Percentiles rank a stretch among this genome's conserved stretches.
Evolutionary conservation across 2,113 vertebrate genomes (phyloP).

Genomic region (Phoxinus phoxinus): DNA sequence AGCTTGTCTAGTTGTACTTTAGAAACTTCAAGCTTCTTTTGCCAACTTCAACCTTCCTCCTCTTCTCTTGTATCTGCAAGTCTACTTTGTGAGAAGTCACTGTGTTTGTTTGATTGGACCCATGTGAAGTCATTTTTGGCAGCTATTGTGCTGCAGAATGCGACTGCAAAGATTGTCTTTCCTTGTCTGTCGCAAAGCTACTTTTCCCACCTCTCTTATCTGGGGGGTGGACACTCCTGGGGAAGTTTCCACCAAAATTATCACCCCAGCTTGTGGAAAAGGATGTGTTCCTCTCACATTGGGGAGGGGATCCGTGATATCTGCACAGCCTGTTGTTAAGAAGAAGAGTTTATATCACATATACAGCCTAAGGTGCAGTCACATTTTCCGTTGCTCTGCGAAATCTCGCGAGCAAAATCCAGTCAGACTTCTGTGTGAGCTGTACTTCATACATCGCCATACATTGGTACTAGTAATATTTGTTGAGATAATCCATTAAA

Average conservation of each 20-base stretch:
- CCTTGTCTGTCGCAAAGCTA: constrained; percentile 37
- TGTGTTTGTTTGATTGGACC: constrained; percentile 47
- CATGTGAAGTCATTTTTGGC: constrained; percentile 55
- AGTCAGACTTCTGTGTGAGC: too few species aligned
- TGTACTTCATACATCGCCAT: too few species aligned
- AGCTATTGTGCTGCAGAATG: constrained; percentile 21
- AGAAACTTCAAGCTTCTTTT: neutral
- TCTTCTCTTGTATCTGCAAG: neutral
- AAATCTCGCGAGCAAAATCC: neutral
- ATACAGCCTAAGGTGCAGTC: neutral
- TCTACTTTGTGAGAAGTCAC: constrained; percentile 16
- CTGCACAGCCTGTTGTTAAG: neutral
- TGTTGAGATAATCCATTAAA: too few species aligned
- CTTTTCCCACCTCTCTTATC: constrained; percentile 54
- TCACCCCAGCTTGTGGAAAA: constrained; percentile 38
- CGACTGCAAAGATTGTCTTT: constrained; percentile 18
- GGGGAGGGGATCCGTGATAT: constrained; percentile 10
- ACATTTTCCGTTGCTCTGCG: too few species aligned
- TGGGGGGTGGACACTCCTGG: constrained; percentile 16
- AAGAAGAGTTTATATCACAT: neutral
- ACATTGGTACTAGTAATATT: too few species aligned
- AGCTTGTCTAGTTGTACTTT: too few species aligned
- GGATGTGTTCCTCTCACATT: constrained; percentile 48
- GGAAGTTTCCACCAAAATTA: constrained; percentile 40
- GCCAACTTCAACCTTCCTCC: neutral